A percentile compares a stretch with the other conserved stretches of the same genome.
These are phyloP conservation scores for Lacerta bilineata DNA, from an alignment of 2,797 vertebrate species.

Conservation along the genomic window DNA sequence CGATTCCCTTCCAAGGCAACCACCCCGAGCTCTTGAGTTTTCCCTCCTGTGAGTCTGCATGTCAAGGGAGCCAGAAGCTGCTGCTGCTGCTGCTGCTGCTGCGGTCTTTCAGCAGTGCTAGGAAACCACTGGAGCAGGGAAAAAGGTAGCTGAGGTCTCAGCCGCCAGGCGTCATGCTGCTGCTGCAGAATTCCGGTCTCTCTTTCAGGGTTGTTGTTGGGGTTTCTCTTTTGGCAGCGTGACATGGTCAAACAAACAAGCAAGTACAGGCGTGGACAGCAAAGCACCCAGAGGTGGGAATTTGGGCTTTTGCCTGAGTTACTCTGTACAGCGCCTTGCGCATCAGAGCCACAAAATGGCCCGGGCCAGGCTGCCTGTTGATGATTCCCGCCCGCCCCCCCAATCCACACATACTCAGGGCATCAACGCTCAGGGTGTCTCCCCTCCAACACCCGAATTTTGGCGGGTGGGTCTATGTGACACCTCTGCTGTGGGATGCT, in stretches of 20 bases:
- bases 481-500: too few relatives aligned
- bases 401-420: too few relatives aligned
- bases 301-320: too few relatives aligned
- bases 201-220: neutral
- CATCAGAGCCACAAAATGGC: too few relatives aligned
- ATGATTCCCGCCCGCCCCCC: too few relatives aligned
- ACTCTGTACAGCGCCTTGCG: too few relatives aligned
- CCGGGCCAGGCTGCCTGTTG: too few relatives aligned
- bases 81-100: neutral
- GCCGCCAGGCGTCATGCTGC: neutral
- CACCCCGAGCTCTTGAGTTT: neutral
- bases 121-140: neutral
- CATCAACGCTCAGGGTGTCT: too few relatives aligned
- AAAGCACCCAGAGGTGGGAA: neutral
- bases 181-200: neutral
- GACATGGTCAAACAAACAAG: neutral
- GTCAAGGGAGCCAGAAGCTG: neutral
- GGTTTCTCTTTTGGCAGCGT: neutral
- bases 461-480: too few relatives aligned
- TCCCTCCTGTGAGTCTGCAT: neutral
- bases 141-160: neutral
- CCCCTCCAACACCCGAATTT: too few relatives aligned
- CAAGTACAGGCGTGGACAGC: neutral
- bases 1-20: neutral
- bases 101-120: neutral